Evolutionary conservation across 2,113 vertebrate genomes (phyloP), one percentile per base, ranked within the genome.

Genomic region (Sinosuthora webbiana): DNA sequence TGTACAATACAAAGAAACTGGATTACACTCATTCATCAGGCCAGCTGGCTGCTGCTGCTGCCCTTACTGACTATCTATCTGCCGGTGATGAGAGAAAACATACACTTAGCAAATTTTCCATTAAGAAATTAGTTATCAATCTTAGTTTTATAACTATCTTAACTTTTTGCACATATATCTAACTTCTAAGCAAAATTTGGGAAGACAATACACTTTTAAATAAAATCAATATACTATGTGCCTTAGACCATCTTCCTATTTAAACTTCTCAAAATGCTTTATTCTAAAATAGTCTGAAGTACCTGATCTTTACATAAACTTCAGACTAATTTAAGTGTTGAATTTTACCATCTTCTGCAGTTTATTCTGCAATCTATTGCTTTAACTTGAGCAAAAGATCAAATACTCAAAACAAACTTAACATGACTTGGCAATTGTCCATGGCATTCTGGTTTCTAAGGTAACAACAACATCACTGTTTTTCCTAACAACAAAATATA

Each of bases 1-100:
- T 99, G 98, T 81, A 97, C 89, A 93, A 98, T 96, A 97, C 97
- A 98, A 98, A 98, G 85, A 97, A 84, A 91, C 90, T 97, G 98
- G 98, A 98, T 99, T 98, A 99, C 97, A 90, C 55, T 94, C 97
- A 84, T 68, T 79, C 88, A 83, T 85, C 92, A 76, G 28, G 70
- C 41, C 15, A 87, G 50, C 75, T 70, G 41, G 90, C 74, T 93
- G 94, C 78, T 95, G 97, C 88, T 97, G 97, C 96, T 86, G 97
- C 94, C 95, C 95, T 97, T 97, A 94, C 98, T 98, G 96, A 96
- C 98, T 98, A 95, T 93, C 98, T 98, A 97, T 95, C 96, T 98
- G 97, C 81, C 82, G 95, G 94, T 69, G 95, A 94, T 80, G 97
- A 71, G 87, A 96, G 88, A 97, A 95, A 93, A 90, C 83, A 97